Conservation (phyloP, 2,888 invertebrate genomes). For the Hydrotaea cyrtoneurina region DNA sequence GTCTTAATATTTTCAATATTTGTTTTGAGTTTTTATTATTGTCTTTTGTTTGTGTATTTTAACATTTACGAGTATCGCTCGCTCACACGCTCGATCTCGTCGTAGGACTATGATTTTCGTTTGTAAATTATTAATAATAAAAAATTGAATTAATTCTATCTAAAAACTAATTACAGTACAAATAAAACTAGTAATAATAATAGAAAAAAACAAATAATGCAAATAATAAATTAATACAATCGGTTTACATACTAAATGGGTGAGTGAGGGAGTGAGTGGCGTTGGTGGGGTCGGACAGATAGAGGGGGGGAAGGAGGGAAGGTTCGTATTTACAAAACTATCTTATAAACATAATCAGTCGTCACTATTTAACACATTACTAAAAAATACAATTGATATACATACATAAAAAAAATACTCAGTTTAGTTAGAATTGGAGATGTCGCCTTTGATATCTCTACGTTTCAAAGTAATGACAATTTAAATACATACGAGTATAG, state of each 20-base stretch:
- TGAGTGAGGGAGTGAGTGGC: not conserved
- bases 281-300: not conserved
- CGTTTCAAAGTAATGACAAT: constrained; percentile 15
- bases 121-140: constrained; percentile 36
- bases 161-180: constrained; percentile 40
- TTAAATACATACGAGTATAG: constrained; percentile 10
- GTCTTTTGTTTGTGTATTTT: constrained; percentile 3
- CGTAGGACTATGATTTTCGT: constrained; percentile 63
- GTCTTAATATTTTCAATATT: constrained; percentile 37
- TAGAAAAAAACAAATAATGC: constrained; percentile 54
- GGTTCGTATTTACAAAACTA: constrained; percentile 35
- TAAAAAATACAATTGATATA: constrained; percentile 54
- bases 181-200: constrained; percentile 12
- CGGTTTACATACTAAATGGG: constrained; percentile 5
- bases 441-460: not conserved
- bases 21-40: constrained; percentile 30
- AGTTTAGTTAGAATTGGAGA: constrained; percentile 26
- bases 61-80: not conserved
- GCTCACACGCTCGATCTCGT: constrained; percentile 24
- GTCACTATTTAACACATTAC: constrained; percentile 61
- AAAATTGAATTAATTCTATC: constrained; percentile 61
- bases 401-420: constrained; percentile 11
- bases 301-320: constrained; percentile 5
- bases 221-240: constrained; percentile 48
- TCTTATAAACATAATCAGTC: constrained; percentile 67